A percentile compares a stretch with the other conserved stretches of the same genome.
Conservation (phyloP, 2,797 vertebrate genomes). For the Sebastes flavidus region DNA sequence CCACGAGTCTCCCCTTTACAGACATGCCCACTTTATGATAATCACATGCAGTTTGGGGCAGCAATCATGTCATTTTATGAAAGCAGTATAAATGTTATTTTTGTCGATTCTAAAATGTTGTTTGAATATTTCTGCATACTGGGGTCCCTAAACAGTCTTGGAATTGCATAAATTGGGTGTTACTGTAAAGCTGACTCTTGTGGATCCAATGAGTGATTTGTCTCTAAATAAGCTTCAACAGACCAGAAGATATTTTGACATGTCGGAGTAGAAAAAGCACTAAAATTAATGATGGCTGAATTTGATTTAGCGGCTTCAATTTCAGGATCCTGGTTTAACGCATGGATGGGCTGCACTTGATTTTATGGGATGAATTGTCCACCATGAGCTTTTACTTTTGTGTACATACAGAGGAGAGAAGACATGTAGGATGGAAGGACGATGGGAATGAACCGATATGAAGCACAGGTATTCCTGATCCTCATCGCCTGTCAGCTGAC, state of each 20-base stretch:
- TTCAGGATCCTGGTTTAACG: not conserved
- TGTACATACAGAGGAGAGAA: no score
- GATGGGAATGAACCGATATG: not conserved
- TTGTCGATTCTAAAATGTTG: no score
- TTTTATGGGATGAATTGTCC: not conserved
- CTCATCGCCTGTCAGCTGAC: slow-evolving; percentile 41
- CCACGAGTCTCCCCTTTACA: no score
- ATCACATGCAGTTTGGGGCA: no score
- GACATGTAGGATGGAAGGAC: not conserved
- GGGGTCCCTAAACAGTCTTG: no score
- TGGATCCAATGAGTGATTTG: not conserved
- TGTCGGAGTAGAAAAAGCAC: not conserved
- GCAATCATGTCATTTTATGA: no score
- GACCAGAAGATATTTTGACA: not conserved
- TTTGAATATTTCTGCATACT: no score
- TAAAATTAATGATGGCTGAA: not conserved
- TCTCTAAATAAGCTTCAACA: not conserved
- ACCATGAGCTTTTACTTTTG: not conserved
- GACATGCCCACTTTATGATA: no score
- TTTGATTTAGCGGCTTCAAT: not conserved
- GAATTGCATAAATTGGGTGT: no score
- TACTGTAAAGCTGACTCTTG: no score
- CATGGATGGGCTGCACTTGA: not conserved
- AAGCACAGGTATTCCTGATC: not conserved
- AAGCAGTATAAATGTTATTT: no score